Percentiles rank a stretch among this genome's conserved stretches.
Evolutionary conservation across 92 coral and sea anemone genomes (phyloP).

Genomic region (Pocillopora grandis): DNA sequence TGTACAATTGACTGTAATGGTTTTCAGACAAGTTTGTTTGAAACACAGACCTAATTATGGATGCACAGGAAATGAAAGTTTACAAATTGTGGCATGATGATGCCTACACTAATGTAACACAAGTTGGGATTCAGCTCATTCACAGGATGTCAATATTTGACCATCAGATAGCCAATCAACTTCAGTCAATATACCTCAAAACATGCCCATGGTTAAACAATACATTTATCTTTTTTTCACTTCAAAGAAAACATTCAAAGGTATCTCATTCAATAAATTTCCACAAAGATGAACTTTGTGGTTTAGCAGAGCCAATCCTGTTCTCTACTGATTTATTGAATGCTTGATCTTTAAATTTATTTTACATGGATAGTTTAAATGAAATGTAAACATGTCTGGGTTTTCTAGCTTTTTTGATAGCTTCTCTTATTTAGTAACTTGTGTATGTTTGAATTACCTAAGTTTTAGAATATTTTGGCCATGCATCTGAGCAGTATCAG

Average conservation of each 20-base stretch:
- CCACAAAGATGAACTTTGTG: too few relatives aligned
- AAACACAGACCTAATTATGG: not conserved
- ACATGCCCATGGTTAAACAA: not conserved
- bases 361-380: not conserved
- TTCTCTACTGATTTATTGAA: not conserved
- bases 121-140: constrained; percentile 5
- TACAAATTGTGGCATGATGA: not conserved
- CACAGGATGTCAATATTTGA: constrained; percentile 12
- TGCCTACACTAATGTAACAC: constrained; percentile 5
- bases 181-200: constrained; percentile 3
- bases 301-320: not conserved
- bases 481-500: not conserved
- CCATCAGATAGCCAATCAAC: constrained; percentile 4
- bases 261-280: too few relatives aligned
- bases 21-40: not conserved
- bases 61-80: constrained; percentile 27
- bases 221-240: not conserved
- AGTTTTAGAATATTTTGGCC: not conserved
- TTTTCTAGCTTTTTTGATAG: not conserved
- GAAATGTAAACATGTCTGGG: not conserved
- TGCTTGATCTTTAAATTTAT: not conserved
- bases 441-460: constrained; percentile 15
- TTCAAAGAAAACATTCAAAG: not conserved
- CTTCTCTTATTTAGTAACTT: not conserved
- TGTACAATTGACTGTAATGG: not conserved